Evolutionary conservation across 2,888 invertebrate species (phyloP).

Genomic region (Anthoptus insignis): DNA sequence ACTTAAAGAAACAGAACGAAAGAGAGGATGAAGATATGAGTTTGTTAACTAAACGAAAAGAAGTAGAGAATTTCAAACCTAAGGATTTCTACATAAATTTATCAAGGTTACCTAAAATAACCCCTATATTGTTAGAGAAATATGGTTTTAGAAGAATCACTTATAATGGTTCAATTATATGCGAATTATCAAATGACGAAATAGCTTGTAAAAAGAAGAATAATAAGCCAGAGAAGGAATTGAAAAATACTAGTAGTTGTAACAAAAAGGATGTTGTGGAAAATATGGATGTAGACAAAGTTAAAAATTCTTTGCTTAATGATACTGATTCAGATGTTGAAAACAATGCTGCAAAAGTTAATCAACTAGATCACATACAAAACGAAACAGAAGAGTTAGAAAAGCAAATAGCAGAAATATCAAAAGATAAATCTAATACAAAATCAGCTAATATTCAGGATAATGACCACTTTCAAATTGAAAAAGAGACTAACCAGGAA

Average conservation of each 20-base stretch:
- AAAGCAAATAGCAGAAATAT: background rate
- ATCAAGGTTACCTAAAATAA: slow-evolving; percentile 61
- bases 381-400: background rate
- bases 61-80: slow-evolving; percentile 65
- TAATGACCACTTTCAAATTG: background rate
- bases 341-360: background rate
- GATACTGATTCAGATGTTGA: slow-evolving; percentile 41
- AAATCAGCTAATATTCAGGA: background rate
- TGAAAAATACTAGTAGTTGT: too few species aligned
- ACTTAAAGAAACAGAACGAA: slow-evolving; percentile 46
- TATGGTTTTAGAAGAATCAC: slow-evolving; percentile 64
- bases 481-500: background rate
- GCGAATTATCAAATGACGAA: slow-evolving; percentile 57
- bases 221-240: too few species aligned
- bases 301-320: slow-evolving; percentile 49
- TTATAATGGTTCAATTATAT: slow-evolving; percentile 57
- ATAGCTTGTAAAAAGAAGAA: slow-evolving; percentile 35
- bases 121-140: slow-evolving; percentile 56
- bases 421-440: background rate
- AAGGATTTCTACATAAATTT: slow-evolving; percentile 65
- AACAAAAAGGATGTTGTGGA: background rate
- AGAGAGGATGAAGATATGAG: slow-evolving; percentile 53
- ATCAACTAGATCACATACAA: background rate
- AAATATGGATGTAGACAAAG: slow-evolving; percentile 27
- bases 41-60: slow-evolving; percentile 55